Conservation (phyloP, 2,113 vertebrate species). For the Prinia subflava region DNA sequence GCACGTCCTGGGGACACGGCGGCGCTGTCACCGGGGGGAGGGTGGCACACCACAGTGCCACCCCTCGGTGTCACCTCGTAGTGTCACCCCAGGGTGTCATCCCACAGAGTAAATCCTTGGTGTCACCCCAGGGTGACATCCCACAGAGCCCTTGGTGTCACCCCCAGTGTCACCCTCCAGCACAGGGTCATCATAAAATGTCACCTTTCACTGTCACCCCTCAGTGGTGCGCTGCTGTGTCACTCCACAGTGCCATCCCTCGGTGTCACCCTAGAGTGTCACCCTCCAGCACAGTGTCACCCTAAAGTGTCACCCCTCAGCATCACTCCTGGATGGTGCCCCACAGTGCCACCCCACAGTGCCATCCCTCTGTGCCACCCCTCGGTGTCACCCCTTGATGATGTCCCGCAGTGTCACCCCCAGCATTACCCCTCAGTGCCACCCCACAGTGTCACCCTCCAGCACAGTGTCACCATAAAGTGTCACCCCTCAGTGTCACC, state of each 20-base stretch:
- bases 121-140: background rate
- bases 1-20: conserved; percentile 79
- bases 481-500: too few relatives aligned
- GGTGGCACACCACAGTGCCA: background rate
- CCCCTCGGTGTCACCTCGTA: background rate
- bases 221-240: too few relatives aligned
- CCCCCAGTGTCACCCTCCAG: too few relatives aligned
- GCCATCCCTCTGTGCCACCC: background rate
- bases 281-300: background rate
- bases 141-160: background rate
- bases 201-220: too few relatives aligned
- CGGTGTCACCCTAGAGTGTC: background rate
- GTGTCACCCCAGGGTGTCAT: background rate
- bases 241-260: background rate
- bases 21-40: rapidly evolving
- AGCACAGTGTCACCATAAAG: background rate
- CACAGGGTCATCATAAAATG: too few relatives aligned
- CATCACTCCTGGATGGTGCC: background rate
- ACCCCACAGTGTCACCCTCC: background rate
- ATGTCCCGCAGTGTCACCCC: too few relatives aligned
- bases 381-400: background rate
- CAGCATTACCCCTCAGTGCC: too few relatives aligned
- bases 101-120: too few relatives aligned
- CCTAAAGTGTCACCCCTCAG: background rate
- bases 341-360: rapidly evolving